Conservation (phyloP, 2,888 invertebrate species). For the Ctena decussata region DNA sequence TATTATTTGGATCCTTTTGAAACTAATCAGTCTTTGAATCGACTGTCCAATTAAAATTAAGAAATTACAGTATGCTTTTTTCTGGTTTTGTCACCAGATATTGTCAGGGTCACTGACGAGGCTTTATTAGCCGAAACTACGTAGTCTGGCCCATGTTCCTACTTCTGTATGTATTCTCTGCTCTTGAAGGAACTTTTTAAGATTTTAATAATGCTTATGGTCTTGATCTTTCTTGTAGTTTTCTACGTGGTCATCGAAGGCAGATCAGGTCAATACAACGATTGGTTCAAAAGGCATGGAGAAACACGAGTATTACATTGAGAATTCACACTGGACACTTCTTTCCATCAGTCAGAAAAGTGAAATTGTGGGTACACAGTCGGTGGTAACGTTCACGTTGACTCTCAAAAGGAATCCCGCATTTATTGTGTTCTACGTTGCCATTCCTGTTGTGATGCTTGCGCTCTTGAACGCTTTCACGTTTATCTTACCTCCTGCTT, state of each 20-base stretch:
- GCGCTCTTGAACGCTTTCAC: slow-evolving; percentile 42
- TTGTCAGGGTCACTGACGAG: no score
- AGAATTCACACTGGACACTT: slow-evolving; percentile 53
- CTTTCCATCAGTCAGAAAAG: slow-evolving; percentile 20
- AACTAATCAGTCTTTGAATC: no score
- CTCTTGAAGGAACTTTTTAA: no score
- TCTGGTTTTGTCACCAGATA: no score
- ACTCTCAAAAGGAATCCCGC: slow-evolving; percentile 41
- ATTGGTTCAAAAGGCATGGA: slow-evolving; percentile 43
- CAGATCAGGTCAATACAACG: slow-evolving; percentile 32
- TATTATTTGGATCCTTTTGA: no score
- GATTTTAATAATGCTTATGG: no score
- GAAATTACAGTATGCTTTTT: no score
- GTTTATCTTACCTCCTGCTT: slow-evolving; percentile 44
- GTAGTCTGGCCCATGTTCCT: no score
- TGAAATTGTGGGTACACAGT: slow-evolving; percentile 24
- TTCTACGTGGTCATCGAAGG: slow-evolving; percentile 48
- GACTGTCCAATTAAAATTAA: no score
- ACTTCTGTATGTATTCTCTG: no score
- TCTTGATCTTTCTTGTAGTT: slow-evolving; percentile 45
- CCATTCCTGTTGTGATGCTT: slow-evolving; percentile 50
- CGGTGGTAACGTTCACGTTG: slow-evolving; percentile 34
- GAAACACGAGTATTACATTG: slow-evolving; percentile 43
- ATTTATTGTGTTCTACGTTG: slow-evolving; percentile 49
- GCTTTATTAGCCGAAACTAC: no score